These are phyloP conservation scores for Palythoa grandiflora DNA, from an alignment of 92 coral and sea anemone species.

Conservation along the genomic window DNA sequence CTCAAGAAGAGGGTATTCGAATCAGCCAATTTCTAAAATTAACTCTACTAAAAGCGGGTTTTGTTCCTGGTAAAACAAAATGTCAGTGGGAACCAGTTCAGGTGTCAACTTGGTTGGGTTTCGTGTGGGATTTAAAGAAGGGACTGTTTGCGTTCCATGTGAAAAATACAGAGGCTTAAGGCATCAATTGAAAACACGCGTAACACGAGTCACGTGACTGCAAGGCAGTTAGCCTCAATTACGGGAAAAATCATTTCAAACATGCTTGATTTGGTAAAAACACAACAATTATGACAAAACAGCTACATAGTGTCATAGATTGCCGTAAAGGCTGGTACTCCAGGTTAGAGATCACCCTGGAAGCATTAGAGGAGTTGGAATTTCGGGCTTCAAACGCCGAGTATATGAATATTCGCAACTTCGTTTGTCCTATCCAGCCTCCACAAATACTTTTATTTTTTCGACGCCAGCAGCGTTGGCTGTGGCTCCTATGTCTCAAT, in stretches of 20 bases:
- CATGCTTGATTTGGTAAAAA: constrained; percentile 26
- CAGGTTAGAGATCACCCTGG: constrained; percentile 16
- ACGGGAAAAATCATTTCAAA: constrained; percentile 47
- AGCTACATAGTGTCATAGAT: constrained; percentile 34
- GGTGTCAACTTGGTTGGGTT: not conserved
- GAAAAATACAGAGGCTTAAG: not conserved
- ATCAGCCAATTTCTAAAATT: not conserved
- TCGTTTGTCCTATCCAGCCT: constrained; percentile 24
- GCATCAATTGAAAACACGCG: not conserved
- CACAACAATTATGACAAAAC: constrained; percentile 40
- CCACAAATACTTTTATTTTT: constrained; percentile 3
- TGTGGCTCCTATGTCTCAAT: constrained; percentile 23
- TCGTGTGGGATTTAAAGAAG: constrained; percentile 3
- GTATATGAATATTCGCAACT: constrained; percentile 1
- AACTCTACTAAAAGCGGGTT: constrained; percentile 1
- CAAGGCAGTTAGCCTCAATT: constrained; percentile 39
- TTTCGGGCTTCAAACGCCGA: constrained; percentile 24
- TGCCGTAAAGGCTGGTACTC: constrained; percentile 23
- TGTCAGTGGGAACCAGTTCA: constrained; percentile 7
- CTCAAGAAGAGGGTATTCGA: no score
- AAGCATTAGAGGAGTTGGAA: constrained; percentile 34
- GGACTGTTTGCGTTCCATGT: not conserved
- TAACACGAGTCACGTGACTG: not conserved
- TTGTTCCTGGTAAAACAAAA: not conserved
- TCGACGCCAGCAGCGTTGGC: constrained; percentile 21